Percentiles rank a stretch among this genome's conserved stretches.
Evolutionary conservation across 2,888 invertebrate species (phyloP).

Genomic region (Pseudoips prasinana): DNA sequence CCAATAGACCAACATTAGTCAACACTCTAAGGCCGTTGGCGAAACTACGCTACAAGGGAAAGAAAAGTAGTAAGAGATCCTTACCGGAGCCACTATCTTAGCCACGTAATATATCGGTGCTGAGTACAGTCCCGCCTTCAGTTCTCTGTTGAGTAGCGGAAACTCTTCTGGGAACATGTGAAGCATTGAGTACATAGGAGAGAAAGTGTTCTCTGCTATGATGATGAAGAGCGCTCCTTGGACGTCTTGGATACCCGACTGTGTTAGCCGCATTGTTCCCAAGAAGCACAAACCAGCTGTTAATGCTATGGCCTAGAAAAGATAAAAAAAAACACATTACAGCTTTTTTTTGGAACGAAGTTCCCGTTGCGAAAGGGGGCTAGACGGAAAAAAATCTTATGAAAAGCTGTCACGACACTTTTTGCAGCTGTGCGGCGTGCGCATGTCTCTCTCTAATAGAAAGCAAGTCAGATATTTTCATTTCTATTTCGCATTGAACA

Average conservation of each 20-base stretch:
- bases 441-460: no score
- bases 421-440: no score
- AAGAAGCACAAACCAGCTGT: slow-evolving; percentile 93
- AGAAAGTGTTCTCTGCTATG: slow-evolving; percentile 94
- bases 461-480: no score
- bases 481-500: no score
- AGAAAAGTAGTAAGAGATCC: slow-evolving; percentile 11
- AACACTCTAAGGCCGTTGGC: no score
- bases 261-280: slow-evolving; percentile 87
- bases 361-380: no score
- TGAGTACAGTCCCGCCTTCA: slow-evolving; percentile 91
- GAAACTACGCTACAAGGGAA: no score
- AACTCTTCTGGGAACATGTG: slow-evolving; percentile 91
- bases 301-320: slow-evolving; percentile 83
- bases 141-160: slow-evolving; percentile 90
- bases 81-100: slow-evolving; percentile 90
- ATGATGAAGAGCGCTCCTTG: slow-evolving; percentile 94
- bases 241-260: slow-evolving; percentile 92
- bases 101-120: slow-evolving; percentile 91
- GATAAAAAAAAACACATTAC: neutral
- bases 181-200: slow-evolving; percentile 94
- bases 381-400: no score
- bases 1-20: no score
- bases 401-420: no score
- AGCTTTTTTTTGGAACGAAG: no score